Evolutionary conservation across 1,140 invertebrate species (phyloP), one percentile per base, ranked within the genome.

Genomic region (Mya arenaria): DNA sequence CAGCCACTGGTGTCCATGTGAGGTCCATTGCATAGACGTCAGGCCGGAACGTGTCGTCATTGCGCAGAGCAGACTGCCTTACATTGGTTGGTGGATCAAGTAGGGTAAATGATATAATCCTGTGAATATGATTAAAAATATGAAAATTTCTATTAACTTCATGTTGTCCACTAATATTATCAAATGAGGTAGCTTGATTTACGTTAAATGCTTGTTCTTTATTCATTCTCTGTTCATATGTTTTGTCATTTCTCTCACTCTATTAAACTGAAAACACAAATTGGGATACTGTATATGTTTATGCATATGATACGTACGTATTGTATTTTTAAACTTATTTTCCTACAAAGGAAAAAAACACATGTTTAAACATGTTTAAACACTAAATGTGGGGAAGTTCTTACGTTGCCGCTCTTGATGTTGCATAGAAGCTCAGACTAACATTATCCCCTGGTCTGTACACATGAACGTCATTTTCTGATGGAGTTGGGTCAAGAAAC

Each of bases 401-500:
- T 23, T 37, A 73, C 71, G 32, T 56, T 1, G 71, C 41, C 37
- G 34, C 71, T 25, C 25, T 55, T 2, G 73, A 77, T 55, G 73
- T 44, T 4, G 73, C 73, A 62, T 77, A 66, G 37, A 77, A 77
- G 6, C 25, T 48, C 10, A 77, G 36, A 23, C 6, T 32, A 8
- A 77, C 25, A 23, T 58, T 32, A 4, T 62, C 39, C n/a, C 58
- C 73, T 48, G 60, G 73, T 1, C 13, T 10, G 28, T 63, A 28
- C 10, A 77, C 73, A 28, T 62, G 25, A 8, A 65, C 60, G 4
- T 30, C 60, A 28, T 58, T 58, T 48, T 63, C 58, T 65, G 39
- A 19, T 34, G 73, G 73, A 48, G 73, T 77, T 32, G 73, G 73
- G 28, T 60, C n/a, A 5, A 77, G 37, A 52, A 77, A 65, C n/a